Evolutionary conservation across 2,113 vertebrate species (phyloP).

Genomic region (Trogon surrucura): DNA sequence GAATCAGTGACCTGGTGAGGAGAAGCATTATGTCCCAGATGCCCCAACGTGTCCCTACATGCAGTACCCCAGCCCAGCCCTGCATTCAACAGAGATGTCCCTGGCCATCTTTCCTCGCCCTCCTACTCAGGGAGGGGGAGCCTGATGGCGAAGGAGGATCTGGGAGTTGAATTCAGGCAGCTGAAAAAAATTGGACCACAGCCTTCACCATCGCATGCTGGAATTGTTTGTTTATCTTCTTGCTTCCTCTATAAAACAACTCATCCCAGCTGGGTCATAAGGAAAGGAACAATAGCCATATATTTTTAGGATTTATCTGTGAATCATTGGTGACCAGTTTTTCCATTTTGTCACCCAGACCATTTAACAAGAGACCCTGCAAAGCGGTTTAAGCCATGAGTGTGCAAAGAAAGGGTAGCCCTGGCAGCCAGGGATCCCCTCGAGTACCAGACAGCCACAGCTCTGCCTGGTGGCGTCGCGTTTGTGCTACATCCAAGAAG

Average conservation of each 20-base stretch:
- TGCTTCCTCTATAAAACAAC: constrained; percentile 66
- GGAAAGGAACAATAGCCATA: constrained; percentile 64
- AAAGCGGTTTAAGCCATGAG: neutral
- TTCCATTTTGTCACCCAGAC: constrained; percentile 68
- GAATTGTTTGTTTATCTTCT: constrained; percentile 60
- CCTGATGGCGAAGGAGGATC: neutral
- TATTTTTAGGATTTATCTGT: constrained; percentile 71
- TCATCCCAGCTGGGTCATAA: constrained; percentile 65
- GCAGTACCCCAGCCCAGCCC: neutral
- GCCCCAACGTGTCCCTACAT: rapidly evolving
- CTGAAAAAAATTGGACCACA: neutral
- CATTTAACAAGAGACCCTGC: neutral
- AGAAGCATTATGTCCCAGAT: rapidly evolving
- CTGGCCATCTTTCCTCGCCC: neutral
- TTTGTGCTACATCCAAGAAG: neutral
- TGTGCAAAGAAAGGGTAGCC: neutral
- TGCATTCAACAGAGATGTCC: neutral
- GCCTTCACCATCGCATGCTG: neutral
- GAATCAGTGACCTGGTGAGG: neutral
- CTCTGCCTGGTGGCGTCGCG: neutral
- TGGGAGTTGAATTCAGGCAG: neutral
- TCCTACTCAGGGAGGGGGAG: neutral
- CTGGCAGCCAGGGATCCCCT: neutral
- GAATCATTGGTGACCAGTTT: constrained; percentile 64
- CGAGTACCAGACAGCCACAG: neutral